A percentile compares a stretch with the other conserved stretches of the same genome.
phyloP scores from a whole-genome alignment of 2,797 vertebrate genomes.

The Vipera ursinii region DNA sequence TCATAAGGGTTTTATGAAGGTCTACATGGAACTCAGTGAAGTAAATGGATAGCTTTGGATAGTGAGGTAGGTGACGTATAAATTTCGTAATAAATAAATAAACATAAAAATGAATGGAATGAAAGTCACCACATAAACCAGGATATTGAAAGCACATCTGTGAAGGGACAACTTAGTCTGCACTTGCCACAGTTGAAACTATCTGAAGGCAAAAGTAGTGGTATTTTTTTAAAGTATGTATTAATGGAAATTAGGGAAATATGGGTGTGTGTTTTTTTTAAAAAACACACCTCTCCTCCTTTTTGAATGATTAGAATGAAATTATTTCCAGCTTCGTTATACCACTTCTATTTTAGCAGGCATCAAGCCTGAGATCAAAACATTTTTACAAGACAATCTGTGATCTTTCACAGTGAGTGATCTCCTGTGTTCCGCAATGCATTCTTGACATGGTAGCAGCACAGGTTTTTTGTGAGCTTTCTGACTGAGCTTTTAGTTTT shows the following conservation, averaged over 20 bases:
- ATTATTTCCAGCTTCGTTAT: background rate
- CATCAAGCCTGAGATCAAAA: background rate
- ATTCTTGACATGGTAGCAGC: background rate
- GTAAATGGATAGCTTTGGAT: background rate
- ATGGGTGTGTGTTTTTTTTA: background rate
- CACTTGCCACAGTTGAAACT: background rate
- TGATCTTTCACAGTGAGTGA: background rate
- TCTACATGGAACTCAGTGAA: background rate
- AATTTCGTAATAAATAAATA: background rate
- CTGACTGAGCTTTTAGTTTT: background rate
- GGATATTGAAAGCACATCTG: background rate
- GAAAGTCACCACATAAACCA: background rate
- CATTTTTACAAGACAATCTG: background rate
- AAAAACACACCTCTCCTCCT: background rate
- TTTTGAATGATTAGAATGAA: background rate
- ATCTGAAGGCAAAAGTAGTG: background rate
- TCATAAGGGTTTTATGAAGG: background rate
- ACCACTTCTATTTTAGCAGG: background rate
- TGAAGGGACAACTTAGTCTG: background rate
- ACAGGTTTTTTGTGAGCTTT: background rate
- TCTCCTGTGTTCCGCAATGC: background rate
- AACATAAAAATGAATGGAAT: background rate
- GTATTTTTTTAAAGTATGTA: background rate
- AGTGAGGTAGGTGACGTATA: background rate
- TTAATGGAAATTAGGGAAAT: background rate